These are phyloP conservation scores for Rattus rattus DNA, from an alignment of 2,113 vertebrate genomes.

Conservation along the genomic window DNA sequence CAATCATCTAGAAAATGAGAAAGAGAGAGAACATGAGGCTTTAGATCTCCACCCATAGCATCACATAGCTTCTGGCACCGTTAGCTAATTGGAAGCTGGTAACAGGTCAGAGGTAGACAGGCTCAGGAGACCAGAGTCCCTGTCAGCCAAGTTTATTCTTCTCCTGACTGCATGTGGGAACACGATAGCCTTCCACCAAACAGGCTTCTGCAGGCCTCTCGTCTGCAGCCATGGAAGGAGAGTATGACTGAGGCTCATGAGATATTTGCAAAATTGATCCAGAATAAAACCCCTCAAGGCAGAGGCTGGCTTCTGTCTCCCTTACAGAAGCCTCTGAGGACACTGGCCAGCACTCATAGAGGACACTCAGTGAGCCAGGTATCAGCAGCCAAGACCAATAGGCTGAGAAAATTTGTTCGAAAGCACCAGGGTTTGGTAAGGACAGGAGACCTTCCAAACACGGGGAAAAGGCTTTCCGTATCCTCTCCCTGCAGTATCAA, in stretches of 20 bases:
- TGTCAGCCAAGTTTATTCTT: neutral
- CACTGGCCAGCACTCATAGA: neutral
- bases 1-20: neutral
- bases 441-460: conserved; percentile 79
- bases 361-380: neutral
- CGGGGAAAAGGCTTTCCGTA: conserved; percentile 81
- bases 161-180: neutral
- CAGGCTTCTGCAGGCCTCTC: neutral
- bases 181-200: too few relatives aligned
- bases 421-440: conserved; percentile 83
- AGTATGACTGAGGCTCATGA: neutral
- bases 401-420: conserved; percentile 12
- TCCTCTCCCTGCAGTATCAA: conserved; percentile 88
- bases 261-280: neutral
- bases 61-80: neutral
- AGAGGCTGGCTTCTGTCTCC: neutral
- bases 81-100: neutral
- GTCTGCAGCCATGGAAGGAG: neutral
- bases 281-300: neutral
- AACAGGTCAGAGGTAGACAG: neutral
- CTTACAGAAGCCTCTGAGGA: neutral
- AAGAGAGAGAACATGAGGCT: neutral
- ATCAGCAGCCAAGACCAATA: neutral
- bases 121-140: neutral
- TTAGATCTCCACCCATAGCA: neutral